Evolutionary conservation across 2,113 vertebrate genomes (phyloP).

Genomic region (Chitala chitala): DNA sequence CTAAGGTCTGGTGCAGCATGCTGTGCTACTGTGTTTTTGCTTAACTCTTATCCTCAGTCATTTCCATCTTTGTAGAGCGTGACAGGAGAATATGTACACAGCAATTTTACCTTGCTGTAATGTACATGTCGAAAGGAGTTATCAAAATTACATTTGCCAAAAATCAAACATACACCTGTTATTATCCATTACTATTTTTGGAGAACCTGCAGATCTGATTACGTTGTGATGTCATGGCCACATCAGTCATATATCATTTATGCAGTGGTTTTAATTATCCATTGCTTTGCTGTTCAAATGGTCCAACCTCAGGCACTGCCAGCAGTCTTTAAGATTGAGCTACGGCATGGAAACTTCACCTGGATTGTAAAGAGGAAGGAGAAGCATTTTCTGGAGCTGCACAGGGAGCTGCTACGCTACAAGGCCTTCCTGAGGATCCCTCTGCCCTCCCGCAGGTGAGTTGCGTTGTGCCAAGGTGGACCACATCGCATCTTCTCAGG

Average conservation of each 20-base stretch:
- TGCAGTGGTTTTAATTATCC: neutral
- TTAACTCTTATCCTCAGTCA: neutral
- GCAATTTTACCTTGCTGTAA: neutral
- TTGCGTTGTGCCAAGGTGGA: neutral
- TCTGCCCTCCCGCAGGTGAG: conserved; percentile 85
- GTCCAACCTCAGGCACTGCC: conserved; percentile 63
- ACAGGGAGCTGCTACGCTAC: conserved; percentile 87
- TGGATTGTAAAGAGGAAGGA: conserved; percentile 94
- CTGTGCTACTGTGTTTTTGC: neutral
- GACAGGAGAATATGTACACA: no score
- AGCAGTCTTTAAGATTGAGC: conserved; percentile 85
- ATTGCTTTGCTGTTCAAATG: conserved; percentile 22
- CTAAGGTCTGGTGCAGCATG: conserved; percentile 52
- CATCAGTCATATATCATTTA: no score
- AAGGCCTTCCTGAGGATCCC: conserved; percentile 92
- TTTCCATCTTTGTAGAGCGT: neutral
- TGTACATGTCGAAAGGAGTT: neutral
- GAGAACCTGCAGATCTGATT: no score
- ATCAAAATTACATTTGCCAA: no score
- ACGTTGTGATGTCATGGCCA: no score
- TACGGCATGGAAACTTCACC: conserved; percentile 88
- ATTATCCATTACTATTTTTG: neutral
- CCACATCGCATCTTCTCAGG: neutral
- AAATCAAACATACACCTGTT: neutral
- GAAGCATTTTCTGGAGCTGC: conserved; percentile 93